Evolutionary conservation across 2,113 vertebrate genomes (phyloP).

Genomic region (Passerina amoena): DNA sequence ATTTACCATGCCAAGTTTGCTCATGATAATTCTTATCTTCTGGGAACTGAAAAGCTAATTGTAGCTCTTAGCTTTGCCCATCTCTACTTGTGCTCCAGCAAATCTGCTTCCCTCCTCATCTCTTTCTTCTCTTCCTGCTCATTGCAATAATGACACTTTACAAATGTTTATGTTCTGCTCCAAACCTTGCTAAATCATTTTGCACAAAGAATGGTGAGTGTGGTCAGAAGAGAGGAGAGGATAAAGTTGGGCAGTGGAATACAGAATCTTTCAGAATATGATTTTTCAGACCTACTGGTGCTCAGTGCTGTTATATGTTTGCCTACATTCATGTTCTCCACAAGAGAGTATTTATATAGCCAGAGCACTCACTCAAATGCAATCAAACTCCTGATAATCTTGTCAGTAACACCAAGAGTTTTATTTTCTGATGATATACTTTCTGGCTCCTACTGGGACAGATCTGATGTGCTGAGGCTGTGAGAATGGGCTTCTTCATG

Average conservation of each 20-base stretch:
- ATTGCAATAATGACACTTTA: not conserved
- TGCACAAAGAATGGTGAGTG: not conserved
- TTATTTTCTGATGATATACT: not conserved
- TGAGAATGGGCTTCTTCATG: not conserved
- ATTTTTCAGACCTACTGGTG: not conserved
- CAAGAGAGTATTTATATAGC: not conserved
- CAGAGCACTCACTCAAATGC: not conserved
- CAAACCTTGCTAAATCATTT: not conserved
- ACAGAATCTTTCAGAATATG: not conserved
- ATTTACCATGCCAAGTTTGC: not conserved
- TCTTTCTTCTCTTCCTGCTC: not conserved
- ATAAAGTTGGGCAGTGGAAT: not conserved
- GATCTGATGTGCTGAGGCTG: not conserved
- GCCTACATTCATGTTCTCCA: not conserved
- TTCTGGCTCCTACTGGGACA: not conserved
- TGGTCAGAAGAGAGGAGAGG: not conserved
- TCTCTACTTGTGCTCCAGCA: not conserved
- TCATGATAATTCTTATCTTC: not conserved
- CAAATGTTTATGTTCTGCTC: not conserved
- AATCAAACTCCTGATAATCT: not conserved
- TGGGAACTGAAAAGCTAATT: not conserved
- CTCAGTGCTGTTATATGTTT: not conserved
- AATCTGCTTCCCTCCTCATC: not conserved
- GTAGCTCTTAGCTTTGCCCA: not conserved
- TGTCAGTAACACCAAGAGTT: not conserved